Evolutionary conservation across 2,113 vertebrate genomes (phyloP).

Genomic region (Pelmatolapia mariae): DNA sequence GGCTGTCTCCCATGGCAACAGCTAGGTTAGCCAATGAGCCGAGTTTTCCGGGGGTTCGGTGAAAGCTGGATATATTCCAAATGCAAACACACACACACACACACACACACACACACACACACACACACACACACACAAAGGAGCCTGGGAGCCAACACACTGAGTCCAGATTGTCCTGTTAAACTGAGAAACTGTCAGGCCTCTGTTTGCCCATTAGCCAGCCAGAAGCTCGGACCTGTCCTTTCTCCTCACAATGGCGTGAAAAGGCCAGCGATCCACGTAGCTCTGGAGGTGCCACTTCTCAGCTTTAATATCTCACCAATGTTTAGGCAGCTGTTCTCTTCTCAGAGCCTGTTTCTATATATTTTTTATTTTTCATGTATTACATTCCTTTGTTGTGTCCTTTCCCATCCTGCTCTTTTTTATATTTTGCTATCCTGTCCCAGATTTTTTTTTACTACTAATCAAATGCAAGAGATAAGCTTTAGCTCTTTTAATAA

Average conservation of each 20-base stretch:
- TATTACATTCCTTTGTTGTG: background rate
- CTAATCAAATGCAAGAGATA: background rate
- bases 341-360: background rate
- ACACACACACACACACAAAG: background rate
- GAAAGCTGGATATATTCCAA: constrained; percentile 49
- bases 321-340: background rate
- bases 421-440: too few relatives aligned
- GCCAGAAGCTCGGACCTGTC: background rate
- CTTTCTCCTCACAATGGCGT: background rate
- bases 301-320: background rate
- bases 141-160: constrained; percentile 2
- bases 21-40: constrained; percentile 5
- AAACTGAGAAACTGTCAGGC: constrained; percentile 7
- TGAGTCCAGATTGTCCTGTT: constrained; percentile 2
- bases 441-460: background rate
- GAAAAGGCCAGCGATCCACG: background rate
- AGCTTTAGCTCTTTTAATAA: background rate
- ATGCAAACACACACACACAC: constrained; percentile 1
- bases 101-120: background rate
- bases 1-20: constrained; percentile 47
- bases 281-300: background rate
- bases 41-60: background rate
- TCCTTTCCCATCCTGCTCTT: background rate
- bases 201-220: constrained; percentile 31
- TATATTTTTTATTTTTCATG: background rate